Evolutionary conservation across 2,113 vertebrate species (phyloP).

Genomic region (Asarcornis scutulata): DNA sequence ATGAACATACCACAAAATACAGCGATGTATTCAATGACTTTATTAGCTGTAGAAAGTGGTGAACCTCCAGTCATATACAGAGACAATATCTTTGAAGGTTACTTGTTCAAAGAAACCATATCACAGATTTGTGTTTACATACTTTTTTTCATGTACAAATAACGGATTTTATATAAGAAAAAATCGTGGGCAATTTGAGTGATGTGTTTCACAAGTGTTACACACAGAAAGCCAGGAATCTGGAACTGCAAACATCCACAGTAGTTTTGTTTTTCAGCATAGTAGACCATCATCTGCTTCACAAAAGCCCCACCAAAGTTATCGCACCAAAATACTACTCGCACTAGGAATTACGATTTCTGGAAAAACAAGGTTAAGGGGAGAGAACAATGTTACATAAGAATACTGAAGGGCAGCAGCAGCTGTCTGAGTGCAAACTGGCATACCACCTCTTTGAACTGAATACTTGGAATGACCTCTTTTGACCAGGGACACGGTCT

Average conservation of each 20-base stretch:
- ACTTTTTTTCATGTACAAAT: background rate
- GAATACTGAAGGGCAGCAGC: background rate
- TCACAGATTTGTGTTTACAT: rapidly evolving
- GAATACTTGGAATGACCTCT: background rate
- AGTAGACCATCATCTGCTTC: background rate
- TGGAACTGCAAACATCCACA: background rate
- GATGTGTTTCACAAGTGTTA: background rate
- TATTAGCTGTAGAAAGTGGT: background rate
- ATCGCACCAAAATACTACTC: background rate
- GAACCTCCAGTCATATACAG: background rate
- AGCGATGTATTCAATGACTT: background rate
- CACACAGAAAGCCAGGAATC: background rate
- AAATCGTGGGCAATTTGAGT: rapidly evolving
- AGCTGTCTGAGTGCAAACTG: background rate
- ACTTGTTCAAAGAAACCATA: background rate
- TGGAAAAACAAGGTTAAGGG: background rate
- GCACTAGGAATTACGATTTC: background rate
- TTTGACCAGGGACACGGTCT: background rate
- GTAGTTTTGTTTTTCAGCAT: background rate
- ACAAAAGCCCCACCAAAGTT: background rate
- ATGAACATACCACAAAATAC: background rate
- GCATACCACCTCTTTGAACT: background rate
- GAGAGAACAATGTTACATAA: background rate
- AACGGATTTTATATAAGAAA: background rate
- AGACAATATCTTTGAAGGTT: background rate